Percentiles rank a stretch among this genome's conserved stretches.
These are phyloP conservation scores for Calephelis perditalis DNA, from an alignment of 2,888 invertebrate species.

Conservation along the genomic window DNA sequence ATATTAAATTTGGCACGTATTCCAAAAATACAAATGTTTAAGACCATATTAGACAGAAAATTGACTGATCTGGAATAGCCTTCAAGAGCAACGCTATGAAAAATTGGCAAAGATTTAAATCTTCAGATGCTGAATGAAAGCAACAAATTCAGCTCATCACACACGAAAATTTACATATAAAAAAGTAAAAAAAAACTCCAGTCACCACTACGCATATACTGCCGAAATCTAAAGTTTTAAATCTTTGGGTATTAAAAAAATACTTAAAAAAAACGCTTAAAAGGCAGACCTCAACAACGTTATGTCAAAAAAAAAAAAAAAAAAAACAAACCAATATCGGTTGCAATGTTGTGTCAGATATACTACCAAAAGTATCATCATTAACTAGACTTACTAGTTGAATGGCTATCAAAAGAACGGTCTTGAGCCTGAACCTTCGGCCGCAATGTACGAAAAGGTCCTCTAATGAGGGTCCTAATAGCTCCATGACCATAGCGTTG, in stretches of 20 bases:
- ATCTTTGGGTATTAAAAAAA: not conserved
- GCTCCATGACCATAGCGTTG: slow-evolving; percentile 99
- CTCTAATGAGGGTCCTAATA: slow-evolving; percentile 98
- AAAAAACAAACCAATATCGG: slow-evolving; percentile 47
- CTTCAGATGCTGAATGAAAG: not conserved
- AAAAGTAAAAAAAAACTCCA: no score
- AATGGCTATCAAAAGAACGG: slow-evolving; percentile 97
- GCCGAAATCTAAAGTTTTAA: slow-evolving; percentile 1
- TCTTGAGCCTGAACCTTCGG: slow-evolving; percentile 97
- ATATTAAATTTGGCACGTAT: slow-evolving; percentile 35
- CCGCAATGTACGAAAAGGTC: slow-evolving; percentile 99
- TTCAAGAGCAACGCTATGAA: slow-evolving; percentile 65
- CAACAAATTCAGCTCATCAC: not conserved
- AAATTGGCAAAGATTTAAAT: slow-evolving; percentile 20
- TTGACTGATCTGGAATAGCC: slow-evolving; percentile 29
- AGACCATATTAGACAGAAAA: no score
- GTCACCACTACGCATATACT: no score
- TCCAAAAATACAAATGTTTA: no score
- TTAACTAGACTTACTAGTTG: slow-evolving; percentile 88
- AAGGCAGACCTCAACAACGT: slow-evolving; percentile 43
- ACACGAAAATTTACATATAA: no score
- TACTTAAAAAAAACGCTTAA: slow-evolving; percentile 11
- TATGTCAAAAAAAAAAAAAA: slow-evolving; percentile 47
- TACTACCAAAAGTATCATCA: slow-evolving; percentile 21
- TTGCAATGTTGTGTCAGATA: slow-evolving; percentile 55